Evolutionary conservation across 2,113 vertebrate genomes (phyloP).

Genomic region (Chauna torquata): DNA sequence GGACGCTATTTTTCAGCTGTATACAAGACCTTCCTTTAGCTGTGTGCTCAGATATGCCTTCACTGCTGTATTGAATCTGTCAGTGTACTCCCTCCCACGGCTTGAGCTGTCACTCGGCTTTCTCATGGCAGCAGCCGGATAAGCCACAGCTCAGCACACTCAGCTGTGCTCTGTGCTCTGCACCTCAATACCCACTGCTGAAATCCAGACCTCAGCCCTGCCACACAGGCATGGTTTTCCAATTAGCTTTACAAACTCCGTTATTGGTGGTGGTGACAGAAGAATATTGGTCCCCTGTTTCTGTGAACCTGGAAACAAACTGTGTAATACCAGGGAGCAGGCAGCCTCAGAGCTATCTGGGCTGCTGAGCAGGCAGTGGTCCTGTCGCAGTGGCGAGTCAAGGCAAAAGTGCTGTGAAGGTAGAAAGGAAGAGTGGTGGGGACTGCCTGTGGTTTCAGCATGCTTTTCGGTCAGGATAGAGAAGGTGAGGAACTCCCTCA

Average conservation of each 20-base stretch:
- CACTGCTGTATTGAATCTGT: background rate
- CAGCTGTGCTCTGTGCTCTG: background rate
- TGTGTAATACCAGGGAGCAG: background rate
- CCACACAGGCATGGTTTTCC: background rate
- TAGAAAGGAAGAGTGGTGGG: background rate
- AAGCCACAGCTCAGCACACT: background rate
- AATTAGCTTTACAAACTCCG: background rate
- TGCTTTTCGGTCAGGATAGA: fast-evolving
- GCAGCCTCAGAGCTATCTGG: background rate
- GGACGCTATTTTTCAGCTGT: too few relatives aligned
- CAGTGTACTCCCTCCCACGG: background rate
- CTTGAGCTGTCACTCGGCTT: background rate
- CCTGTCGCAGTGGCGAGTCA: background rate
- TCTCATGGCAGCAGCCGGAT: background rate
- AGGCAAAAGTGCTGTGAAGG: background rate
- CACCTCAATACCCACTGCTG: fast-evolving
- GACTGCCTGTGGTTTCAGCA: background rate
- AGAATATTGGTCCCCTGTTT: background rate
- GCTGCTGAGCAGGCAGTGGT: background rate
- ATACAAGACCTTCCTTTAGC: background rate
- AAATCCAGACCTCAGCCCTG: background rate
- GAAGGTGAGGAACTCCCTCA: background rate
- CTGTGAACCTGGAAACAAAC: background rate
- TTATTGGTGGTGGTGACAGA: background rate
- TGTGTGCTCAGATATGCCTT: background rate